These are phyloP conservation scores for Coelopa pilipes DNA, from an alignment of 2,888 invertebrate species.

Conservation along the genomic window DNA sequence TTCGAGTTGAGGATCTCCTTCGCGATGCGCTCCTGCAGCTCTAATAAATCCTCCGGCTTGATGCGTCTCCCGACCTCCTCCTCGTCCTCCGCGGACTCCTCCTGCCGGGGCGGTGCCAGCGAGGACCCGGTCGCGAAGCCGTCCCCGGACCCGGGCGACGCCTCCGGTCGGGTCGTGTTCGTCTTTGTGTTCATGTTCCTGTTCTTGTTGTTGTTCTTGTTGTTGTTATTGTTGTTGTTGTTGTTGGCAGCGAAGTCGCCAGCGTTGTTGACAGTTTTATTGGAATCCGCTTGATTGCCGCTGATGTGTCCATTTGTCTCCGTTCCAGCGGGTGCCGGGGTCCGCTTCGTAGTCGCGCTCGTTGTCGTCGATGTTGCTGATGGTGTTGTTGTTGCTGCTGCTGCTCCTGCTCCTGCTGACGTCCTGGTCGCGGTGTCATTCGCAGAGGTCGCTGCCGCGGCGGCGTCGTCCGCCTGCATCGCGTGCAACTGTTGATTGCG, in stretches of 20 bases:
- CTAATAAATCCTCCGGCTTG: constrained; percentile 64
- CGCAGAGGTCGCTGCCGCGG: constrained; percentile 44
- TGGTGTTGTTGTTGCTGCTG: constrained; percentile 25
- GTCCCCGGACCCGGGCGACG: constrained; percentile 33
- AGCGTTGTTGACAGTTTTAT: constrained; percentile 55
- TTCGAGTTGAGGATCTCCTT: constrained; percentile 67
- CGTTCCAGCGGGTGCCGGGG: constrained; percentile 40
- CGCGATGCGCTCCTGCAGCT: constrained; percentile 66
- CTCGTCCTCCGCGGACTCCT: constrained; percentile 42
- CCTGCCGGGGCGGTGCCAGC: constrained; percentile 49
- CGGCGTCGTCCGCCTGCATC: constrained; percentile 53
- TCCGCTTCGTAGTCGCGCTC: constrained; percentile 28
- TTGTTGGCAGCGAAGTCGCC: constrained; percentile 44
- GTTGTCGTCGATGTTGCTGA: constrained; percentile 13
- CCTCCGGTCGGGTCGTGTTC: constrained; percentile 34
- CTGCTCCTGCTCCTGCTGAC: constrained; percentile 35
- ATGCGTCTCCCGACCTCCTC: constrained; percentile 50
- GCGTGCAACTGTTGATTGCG: constrained; percentile 48
- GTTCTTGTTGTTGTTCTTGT: constrained; percentile 38
- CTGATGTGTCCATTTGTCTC: constrained; percentile 46
- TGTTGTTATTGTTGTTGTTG: constrained; percentile 37
- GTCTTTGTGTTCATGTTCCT: constrained; percentile 43
- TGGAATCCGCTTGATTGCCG: constrained; percentile 46
- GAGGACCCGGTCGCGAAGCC: constrained; percentile 43
- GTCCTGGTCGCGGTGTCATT: constrained; percentile 45